Percentiles rank a stretch among this genome's conserved stretches.
Conservation (phyloP, 2,888 invertebrate species). For the Synergus umbraculus region DNA sequence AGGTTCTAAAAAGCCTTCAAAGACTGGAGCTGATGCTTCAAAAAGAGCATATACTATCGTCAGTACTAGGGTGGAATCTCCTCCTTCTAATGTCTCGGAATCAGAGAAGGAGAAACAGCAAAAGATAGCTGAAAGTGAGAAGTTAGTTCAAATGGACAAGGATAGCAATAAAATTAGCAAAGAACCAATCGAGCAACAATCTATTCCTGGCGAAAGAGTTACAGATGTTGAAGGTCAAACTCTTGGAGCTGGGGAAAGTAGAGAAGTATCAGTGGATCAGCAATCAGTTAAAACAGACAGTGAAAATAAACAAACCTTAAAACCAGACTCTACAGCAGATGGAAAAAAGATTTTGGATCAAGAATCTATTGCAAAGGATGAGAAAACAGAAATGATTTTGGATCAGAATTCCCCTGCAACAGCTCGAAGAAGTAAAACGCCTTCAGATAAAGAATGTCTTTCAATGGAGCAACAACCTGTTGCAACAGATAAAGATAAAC, state of each 20-base stretch:
- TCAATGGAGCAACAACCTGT: background rate
- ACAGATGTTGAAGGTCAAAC: constrained; percentile 44
- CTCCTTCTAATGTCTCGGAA: background rate
- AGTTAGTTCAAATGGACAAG: background rate
- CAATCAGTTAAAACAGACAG: background rate
- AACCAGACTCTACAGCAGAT: background rate
- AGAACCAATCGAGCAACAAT: constrained; percentile 4
- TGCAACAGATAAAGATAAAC: background rate
- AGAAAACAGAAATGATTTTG: background rate
- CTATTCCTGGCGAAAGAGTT: background rate
- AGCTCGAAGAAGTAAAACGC: background rate
- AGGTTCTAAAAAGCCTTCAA: background rate
- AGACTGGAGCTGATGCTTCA: background rate
- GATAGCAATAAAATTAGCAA: constrained; percentile 28
- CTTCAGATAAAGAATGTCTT: background rate
- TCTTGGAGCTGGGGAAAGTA: background rate
- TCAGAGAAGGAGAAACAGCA: constrained; percentile 5
- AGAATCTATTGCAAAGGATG: constrained; percentile 19
- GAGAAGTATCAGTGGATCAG: background rate
- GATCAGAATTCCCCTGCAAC: background rate
- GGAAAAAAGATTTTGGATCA: background rate
- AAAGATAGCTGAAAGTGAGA: background rate
- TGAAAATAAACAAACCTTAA: background rate
- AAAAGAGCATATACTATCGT: constrained; percentile 1
- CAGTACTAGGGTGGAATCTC: background rate